Evolutionary conservation across 64 coral and sea anemone genomes (phyloP), one percentile per base, ranked within the genome.

Genomic region (Porites lutea): DNA sequence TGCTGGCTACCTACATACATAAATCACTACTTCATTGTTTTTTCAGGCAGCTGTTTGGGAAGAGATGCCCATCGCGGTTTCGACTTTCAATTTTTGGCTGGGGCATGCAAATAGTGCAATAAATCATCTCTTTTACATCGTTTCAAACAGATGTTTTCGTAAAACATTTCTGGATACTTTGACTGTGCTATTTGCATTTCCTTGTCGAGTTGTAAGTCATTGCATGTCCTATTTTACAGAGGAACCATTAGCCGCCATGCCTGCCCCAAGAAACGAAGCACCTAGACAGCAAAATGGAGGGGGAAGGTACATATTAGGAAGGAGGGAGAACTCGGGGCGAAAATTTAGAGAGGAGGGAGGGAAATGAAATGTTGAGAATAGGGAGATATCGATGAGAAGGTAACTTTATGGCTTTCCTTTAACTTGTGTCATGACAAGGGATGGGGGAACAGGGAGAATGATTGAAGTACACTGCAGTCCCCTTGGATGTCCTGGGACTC

Each of bases 1-100:
- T 89, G 92, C 46, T 94, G 92, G 92, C 55, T 82, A 19, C 92
- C 92, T 9, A 66, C 59, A 8, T 86, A 94, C 47, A 5, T 76
- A n/a, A 75, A 73, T 59, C 92, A 94, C 59, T 94, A 94, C 15
- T 75, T 76, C 4, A 84, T 89, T 89, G 48, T 94, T 8, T 21
- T 84, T 84, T 64, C 3, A 84, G 13, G 18, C 3, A 4, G 44
- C 14, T 61, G 6, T 62, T 20, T 61, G 5, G 13, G 2, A 66
- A 6, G 12, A 51, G 13, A 69, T 84, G 4, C 61, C 81, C 47
- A 3, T 68, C 1, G 44, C 48, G 3, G n/a, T 47, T 9, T 9
- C 0, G 7, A 0, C 14, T 64, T 63, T 84, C 4, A n/a, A 22
- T 16, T 68, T 68, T 11, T 84, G 81, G 61, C 46, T 84, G 23